Conservation (phyloP, 2,888 invertebrate genomes). For the Therioaphis trifolii region DNA sequence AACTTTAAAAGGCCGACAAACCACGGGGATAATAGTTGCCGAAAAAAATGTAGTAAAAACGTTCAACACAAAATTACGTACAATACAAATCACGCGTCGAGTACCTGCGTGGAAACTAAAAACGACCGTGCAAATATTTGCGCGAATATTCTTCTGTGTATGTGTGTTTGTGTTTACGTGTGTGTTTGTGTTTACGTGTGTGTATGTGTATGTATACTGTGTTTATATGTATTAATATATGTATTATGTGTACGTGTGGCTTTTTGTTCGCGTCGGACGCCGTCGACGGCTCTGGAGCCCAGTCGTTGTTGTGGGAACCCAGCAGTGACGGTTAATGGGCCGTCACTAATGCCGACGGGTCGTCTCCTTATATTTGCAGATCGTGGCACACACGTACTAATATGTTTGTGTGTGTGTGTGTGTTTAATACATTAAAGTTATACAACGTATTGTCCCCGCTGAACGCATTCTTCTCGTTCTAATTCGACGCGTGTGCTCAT, state of each 20-base stretch:
- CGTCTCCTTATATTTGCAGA: neutral
- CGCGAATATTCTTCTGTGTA: neutral
- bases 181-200: neutral
- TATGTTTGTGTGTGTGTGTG: neutral
- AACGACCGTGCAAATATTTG: constrained; percentile 52
- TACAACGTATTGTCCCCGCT: too few relatives aligned
- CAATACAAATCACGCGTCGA: neutral
- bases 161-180: neutral
- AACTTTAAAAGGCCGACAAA: neutral
- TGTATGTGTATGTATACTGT: neutral
- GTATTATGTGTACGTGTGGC: neutral
- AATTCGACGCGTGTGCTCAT: constrained; percentile 55
- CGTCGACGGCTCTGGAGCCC: neutral
- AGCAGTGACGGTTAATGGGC: constrained; percentile 51
- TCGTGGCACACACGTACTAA: neutral
- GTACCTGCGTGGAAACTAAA: neutral
- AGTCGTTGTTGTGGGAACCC: constrained; percentile 51
- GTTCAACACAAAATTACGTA: neutral
- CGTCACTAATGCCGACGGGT: constrained; percentile 35
- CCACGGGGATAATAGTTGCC: neutral
- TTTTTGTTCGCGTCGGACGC: neutral
- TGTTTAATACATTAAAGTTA: neutral
- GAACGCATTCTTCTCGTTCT: constrained; percentile 38
- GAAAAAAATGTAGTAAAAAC: neutral
- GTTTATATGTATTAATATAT: neutral